Evolutionary conservation across 2,888 invertebrate species (phyloP).

Genomic region (Glaucopsyche alexis): DNA sequence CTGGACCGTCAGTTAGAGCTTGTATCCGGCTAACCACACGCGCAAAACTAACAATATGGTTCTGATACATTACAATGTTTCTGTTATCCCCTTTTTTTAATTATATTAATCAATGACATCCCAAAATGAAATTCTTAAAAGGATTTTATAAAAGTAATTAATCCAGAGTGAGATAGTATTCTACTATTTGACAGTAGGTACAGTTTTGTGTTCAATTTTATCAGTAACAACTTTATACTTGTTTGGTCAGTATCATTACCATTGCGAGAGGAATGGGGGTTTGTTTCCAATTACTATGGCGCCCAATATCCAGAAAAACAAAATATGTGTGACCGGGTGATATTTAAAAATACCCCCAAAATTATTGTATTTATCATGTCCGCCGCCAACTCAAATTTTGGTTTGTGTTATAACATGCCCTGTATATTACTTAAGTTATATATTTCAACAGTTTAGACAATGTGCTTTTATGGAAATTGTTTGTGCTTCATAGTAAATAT

Average conservation of each 20-base stretch:
- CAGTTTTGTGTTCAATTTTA: slow-evolving; percentile 3
- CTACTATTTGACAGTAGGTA: not conserved
- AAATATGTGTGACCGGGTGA: not conserved
- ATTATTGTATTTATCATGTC: slow-evolving; percentile 15
- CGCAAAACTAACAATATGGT: slow-evolving; percentile 48
- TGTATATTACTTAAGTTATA: not conserved
- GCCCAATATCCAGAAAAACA: not conserved
- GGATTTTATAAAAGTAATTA: not conserved
- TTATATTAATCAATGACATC: slow-evolving; percentile 18
- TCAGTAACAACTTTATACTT: slow-evolving; percentile 25
- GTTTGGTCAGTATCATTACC: slow-evolving; percentile 28
- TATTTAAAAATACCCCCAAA: slow-evolving; percentile 1
- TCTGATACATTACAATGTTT: slow-evolving; percentile 36
- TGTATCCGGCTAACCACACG: slow-evolving; percentile 43
- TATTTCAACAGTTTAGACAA: slow-evolving; percentile 2
- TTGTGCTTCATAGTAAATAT: not conserved
- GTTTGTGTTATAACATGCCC: not conserved
- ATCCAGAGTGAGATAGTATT: slow-evolving; percentile 17
- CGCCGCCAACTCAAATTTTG: slow-evolving; percentile 27
- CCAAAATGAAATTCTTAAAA: not conserved
- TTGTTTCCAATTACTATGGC: not conserved
- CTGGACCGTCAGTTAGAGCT: slow-evolving; percentile 73
- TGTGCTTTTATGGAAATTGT: not conserved
- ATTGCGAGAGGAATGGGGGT: slow-evolving; percentile 18
- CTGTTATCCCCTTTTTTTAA: slow-evolving; percentile 25